phyloP scores from a whole-genome alignment of 2,888 invertebrate genomes.

The Dromius quadrimaculatus region DNA sequence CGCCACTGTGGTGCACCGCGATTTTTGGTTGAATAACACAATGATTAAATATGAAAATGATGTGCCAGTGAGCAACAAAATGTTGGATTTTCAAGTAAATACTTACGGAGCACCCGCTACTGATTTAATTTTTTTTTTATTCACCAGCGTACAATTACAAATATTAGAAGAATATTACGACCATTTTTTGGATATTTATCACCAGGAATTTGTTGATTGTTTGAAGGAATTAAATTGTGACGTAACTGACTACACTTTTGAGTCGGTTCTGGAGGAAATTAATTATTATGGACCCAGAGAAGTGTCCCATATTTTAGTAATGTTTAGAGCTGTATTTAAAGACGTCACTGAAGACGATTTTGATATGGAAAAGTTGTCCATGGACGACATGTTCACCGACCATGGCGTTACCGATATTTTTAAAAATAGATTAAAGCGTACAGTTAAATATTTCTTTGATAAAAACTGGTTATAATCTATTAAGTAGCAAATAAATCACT shows the following conservation, averaged over 20 bases:
- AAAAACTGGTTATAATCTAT: slow-evolving; percentile 56
- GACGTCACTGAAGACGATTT: slow-evolving; percentile 61
- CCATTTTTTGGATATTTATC: slow-evolving; percentile 67
- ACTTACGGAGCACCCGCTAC: slow-evolving; percentile 67
- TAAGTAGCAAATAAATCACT: not conserved
- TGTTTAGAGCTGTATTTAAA: slow-evolving; percentile 65
- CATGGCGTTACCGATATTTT: slow-evolving; percentile 51
- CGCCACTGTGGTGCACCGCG: slow-evolving; percentile 69
- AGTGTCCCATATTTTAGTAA: slow-evolving; percentile 64
- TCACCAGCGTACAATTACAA: slow-evolving; percentile 66
- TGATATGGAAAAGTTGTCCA: slow-evolving; percentile 61
- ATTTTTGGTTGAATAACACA: slow-evolving; percentile 73
- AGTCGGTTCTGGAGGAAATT: slow-evolving; percentile 64
- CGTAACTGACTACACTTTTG: slow-evolving; percentile 62
- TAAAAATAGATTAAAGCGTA: slow-evolving; percentile 56
- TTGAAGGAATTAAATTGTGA: slow-evolving; percentile 60
- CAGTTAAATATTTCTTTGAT: slow-evolving; percentile 56
- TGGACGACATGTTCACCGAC: slow-evolving; percentile 56
- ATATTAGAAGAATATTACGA: slow-evolving; percentile 65
- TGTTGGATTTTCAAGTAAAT: slow-evolving; percentile 72
- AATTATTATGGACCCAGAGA: slow-evolving; percentile 62
- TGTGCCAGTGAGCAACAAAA: slow-evolving; percentile 61
- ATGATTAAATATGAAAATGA: slow-evolving; percentile 66
- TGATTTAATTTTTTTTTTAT: slow-evolving; percentile 70
- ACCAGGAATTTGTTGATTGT: slow-evolving; percentile 64